These are phyloP conservation scores for Erinaceus europaeus DNA, from an alignment of 2,113 vertebrate species.

Conservation along the genomic window DNA sequence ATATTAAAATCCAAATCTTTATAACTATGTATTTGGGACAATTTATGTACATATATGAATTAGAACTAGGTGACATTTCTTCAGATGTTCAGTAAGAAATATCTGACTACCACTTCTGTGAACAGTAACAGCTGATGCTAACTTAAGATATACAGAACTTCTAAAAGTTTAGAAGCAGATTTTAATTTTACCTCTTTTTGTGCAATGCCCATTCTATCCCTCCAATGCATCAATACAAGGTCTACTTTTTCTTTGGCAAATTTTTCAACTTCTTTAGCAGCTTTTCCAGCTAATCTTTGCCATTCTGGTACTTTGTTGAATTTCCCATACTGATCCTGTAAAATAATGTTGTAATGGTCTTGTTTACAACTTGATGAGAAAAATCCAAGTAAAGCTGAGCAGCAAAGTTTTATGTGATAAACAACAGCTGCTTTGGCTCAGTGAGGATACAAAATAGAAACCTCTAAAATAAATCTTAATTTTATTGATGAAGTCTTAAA, in stretches of 20 bases:
- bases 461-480: not conserved
- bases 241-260: conserved; percentile 99
- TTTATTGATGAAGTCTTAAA: not conserved
- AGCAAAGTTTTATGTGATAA: not conserved
- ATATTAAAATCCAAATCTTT: conserved; percentile 5
- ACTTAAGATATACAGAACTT: not conserved
- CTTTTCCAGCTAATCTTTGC: conserved; percentile 97
- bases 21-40: conserved; percentile 28
- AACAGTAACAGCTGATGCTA: not conserved
- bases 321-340: conserved; percentile 94
- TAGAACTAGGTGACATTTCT: not conserved
- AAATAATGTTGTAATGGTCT: conserved; percentile 54
- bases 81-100: not conserved
- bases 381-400: not conserved
- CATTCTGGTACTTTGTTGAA: conserved; percentile 96
- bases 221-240: conserved; percentile 97
- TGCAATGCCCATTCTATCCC: conserved; percentile 98
- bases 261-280: conserved; percentile 99
- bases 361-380: conserved; percentile 30
- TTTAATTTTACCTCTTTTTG: conserved; percentile 95
- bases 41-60: not conserved
- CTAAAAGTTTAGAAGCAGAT: not conserved
- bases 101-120: not conserved
- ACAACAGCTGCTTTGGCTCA: not conserved
- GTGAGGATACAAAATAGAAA: not conserved